Conservation (phyloP, 2,888 invertebrate genomes). For the Brachyopa scutellaris region DNA sequence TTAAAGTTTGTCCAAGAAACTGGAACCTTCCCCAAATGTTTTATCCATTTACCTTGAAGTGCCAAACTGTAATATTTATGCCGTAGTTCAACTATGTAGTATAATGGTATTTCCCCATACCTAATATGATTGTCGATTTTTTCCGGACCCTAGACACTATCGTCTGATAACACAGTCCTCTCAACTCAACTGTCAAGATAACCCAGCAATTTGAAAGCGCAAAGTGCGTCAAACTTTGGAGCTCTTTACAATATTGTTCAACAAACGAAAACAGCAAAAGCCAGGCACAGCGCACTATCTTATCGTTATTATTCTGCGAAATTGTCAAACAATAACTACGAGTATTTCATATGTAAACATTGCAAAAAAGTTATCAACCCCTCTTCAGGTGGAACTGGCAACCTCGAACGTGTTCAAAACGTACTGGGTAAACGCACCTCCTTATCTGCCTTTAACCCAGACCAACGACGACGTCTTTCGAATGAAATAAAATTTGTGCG, state of each 20-base stretch:
- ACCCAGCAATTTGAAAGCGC: not conserved
- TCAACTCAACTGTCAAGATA: not conserved
- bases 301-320: constrained; percentile 45
- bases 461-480: not conserved
- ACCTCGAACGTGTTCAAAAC: constrained; percentile 11
- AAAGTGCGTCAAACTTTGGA: constrained; percentile 20
- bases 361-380: constrained; percentile 46
- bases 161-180: too few species aligned
- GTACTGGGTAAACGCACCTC: constrained; percentile 20
- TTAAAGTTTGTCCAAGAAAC: too few species aligned
- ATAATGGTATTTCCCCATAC: too few species aligned
- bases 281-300: constrained; percentile 14
- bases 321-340: constrained; percentile 49
- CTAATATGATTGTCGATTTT: too few species aligned
- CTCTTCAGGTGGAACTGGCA: constrained; percentile 23
- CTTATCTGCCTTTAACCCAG: constrained; percentile 48
- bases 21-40: too few species aligned
- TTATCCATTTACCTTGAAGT: too few species aligned
- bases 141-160: too few species aligned
- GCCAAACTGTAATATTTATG: too few species aligned
- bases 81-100: too few species aligned
- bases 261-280: constrained; percentile 17
- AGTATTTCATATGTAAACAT: constrained; percentile 38
- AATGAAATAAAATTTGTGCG: constrained; percentile 26
- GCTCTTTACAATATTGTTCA: not conserved